Evolutionary conservation across 2,888 invertebrate species (phyloP).

Genomic region (Brachyopa scutellaris): DNA sequence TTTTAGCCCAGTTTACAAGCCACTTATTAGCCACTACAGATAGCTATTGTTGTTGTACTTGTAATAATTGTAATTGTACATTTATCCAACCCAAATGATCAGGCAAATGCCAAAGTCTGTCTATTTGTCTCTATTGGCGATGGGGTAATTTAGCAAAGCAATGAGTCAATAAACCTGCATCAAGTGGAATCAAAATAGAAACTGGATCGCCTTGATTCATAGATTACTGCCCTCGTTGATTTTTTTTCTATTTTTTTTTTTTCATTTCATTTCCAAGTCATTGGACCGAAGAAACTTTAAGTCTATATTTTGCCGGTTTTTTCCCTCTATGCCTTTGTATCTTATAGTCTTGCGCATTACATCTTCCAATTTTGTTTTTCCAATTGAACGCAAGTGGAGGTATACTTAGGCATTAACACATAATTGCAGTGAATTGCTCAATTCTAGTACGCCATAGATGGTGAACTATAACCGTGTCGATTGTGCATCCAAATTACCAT

Average conservation of each 20-base stretch:
- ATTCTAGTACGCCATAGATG: slow-evolving; percentile 16
- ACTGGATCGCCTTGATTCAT: slow-evolving; percentile 65
- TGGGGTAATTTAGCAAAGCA: slow-evolving; percentile 31
- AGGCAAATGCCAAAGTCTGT: neutral
- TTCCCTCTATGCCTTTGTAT: too few species aligned
- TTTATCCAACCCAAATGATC: slow-evolving; percentile 8
- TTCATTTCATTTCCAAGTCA: slow-evolving; percentile 36
- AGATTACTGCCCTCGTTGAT: slow-evolving; percentile 54
- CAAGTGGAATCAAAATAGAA: slow-evolving; percentile 26
- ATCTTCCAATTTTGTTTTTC: neutral
- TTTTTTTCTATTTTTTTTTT: slow-evolving; percentile 2
- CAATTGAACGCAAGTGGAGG: neutral
- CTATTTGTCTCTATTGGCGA: slow-evolving; percentile 1
- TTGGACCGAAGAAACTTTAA: slow-evolving; percentile 44
- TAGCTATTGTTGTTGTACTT: too few species aligned
- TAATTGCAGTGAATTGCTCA: slow-evolving; percentile 28
- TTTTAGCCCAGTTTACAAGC: neutral
- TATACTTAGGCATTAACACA: slow-evolving; percentile 23
- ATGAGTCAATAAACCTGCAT: slow-evolving; percentile 54
- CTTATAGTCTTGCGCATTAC: slow-evolving; percentile 16
- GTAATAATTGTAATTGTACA: neutral
- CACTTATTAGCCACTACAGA: slow-evolving; percentile 2
- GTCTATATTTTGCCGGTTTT: slow-evolving; percentile 36
- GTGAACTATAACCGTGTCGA: slow-evolving; percentile 40
- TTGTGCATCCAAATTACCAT: slow-evolving; percentile 29